These are phyloP conservation scores for Poecilia latipinna DNA, from an alignment of 2,113 vertebrate species.

Conservation along the genomic window DNA sequence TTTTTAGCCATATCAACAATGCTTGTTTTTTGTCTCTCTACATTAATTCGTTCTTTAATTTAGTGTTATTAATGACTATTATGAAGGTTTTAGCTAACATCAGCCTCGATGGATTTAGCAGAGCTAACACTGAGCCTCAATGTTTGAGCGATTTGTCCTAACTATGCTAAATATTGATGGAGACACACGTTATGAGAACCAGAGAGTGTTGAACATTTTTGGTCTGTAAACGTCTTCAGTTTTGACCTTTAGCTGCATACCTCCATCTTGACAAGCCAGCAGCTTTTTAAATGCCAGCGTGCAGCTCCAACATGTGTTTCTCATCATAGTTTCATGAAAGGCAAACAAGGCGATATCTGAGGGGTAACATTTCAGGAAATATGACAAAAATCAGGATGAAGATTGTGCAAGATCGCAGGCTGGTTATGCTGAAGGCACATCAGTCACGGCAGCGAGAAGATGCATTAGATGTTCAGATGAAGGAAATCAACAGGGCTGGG, in stretches of 20 bases:
- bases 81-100: not conserved
- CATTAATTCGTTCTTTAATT: not conserved
- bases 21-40: not conserved
- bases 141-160: slow-evolving; percentile 21
- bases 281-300: slow-evolving; percentile 54
- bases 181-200: slow-evolving; percentile 8
- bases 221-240: slow-evolving; percentile 29
- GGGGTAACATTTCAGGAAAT: not conserved
- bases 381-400: not conserved
- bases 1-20: not conserved
- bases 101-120: not conserved
- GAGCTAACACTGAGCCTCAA: not conserved
- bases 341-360: not conserved
- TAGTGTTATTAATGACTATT: not conserved
- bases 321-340: slow-evolving; percentile 18
- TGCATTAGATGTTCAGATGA: not conserved
- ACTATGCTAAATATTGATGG: not conserved
- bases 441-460: not conserved
- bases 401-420: not conserved
- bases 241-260: slow-evolving; percentile 51
- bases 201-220: slow-evolving; percentile 8
- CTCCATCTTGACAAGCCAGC: slow-evolving; percentile 15
- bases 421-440: not conserved
- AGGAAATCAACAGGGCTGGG: too few relatives aligned
- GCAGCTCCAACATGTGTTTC: slow-evolving; percentile 28